phyloP scores from a whole-genome alignment of 2,888 invertebrate species.

The Prenolepis imparis region DNA sequence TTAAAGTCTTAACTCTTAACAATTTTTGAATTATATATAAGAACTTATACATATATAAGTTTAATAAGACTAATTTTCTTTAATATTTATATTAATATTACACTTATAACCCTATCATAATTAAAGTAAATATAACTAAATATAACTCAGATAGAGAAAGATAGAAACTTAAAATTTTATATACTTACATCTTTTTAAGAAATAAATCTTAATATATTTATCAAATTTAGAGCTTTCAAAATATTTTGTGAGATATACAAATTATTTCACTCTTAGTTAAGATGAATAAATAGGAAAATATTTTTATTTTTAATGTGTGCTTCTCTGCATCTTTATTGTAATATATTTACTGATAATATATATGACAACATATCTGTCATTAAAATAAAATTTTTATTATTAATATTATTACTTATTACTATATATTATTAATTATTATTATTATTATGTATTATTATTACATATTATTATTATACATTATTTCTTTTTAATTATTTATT shows the following conservation, averaged over 20 bases:
- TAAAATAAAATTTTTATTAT: not conserved
- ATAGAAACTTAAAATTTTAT: slow-evolving; percentile 4
- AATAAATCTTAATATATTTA: slow-evolving; percentile 13
- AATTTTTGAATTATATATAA: slow-evolving; percentile 9
- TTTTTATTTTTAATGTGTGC: not conserved
- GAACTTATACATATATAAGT: not conserved
- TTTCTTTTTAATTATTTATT: slow-evolving; percentile 61
- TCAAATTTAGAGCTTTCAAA: not conserved
- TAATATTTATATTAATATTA: not conserved
- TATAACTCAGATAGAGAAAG: not conserved
- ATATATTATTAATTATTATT: slow-evolving; percentile 24
- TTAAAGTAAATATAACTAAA: not conserved
- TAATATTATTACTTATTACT: slow-evolving; percentile 39
- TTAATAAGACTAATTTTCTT: not conserved
- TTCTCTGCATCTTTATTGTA: not conserved
- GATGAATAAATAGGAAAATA: not conserved
- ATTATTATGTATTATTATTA: slow-evolving; percentile 16
- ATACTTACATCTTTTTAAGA: not conserved
- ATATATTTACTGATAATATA: not conserved
- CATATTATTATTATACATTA: slow-evolving; percentile 23
- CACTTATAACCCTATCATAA: not conserved
- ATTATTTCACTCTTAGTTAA: not conserved
- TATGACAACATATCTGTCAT: not conserved
- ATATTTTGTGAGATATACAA: not conserved
- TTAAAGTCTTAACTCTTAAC: slow-evolving; percentile 18